Conservation (phyloP, 2,113 vertebrate genomes). For the Caretta caretta region DNA sequence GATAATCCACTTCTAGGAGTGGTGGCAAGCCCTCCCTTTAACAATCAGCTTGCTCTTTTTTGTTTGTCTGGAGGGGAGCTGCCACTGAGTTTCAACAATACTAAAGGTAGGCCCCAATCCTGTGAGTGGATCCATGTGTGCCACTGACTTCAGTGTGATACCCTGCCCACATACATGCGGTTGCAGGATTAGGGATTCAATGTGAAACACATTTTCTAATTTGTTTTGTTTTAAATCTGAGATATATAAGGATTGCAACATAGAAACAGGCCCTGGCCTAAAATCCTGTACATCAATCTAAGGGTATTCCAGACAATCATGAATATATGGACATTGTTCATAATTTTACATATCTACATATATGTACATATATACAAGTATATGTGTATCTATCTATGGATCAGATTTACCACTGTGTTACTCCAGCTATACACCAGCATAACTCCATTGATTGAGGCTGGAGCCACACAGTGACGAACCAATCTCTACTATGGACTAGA, state of each 20-base stretch:
- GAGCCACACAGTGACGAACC: neutral
- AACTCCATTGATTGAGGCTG: neutral
- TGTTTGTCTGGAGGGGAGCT: neutral
- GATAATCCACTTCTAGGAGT: neutral
- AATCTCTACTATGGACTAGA: neutral
- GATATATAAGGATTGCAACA: constrained; percentile 10
- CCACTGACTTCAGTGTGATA: neutral
- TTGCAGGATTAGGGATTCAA: constrained; percentile 21
- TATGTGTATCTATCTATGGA: neutral
- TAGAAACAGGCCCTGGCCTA: constrained; percentile 52
- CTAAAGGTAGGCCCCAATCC: constrained; percentile 2
- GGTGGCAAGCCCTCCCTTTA: neutral
- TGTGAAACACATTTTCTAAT: neutral
- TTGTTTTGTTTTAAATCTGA: constrained; percentile 33
- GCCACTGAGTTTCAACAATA: neutral
- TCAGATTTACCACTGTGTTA: neutral
- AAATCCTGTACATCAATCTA: constrained; percentile 54
- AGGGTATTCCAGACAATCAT: constrained; percentile 55
- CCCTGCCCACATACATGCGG: neutral
- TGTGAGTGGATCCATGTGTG: neutral
- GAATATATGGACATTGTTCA: constrained; percentile 45
- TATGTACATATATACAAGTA: constrained; percentile 55
- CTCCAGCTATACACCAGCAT: neutral
- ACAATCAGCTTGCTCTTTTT: neutral
- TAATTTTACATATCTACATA: constrained; percentile 71